Conservation (phyloP, 2,888 invertebrate species). For the Meteorus colon region DNA sequence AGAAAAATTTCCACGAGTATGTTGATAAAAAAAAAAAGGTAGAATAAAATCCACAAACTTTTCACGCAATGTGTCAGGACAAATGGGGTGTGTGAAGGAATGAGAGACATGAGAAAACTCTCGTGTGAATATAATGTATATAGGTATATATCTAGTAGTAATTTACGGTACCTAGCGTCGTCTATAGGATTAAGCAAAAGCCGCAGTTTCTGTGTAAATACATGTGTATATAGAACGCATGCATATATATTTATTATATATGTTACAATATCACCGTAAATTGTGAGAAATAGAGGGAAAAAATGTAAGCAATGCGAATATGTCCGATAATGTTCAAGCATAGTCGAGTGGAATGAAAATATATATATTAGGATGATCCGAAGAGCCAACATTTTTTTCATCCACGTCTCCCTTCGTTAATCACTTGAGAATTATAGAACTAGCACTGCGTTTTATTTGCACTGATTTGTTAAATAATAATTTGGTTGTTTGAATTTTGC, state of each 20-base stretch:
- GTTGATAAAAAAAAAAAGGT: neutral
- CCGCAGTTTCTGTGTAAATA: neutral
- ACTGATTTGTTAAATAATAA: no score
- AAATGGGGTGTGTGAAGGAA: neutral
- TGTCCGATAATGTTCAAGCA: neutral
- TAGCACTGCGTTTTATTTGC: no score
- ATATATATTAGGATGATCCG: neutral
- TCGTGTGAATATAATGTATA: slow-evolving; percentile 3
- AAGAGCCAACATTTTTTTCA: no score
- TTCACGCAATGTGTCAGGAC: slow-evolving; percentile 3
- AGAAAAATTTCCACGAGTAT: neutral
- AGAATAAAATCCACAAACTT: neutral
- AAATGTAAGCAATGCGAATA: neutral
- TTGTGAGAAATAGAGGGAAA: neutral
- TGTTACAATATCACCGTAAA: neutral
- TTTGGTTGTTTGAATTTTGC: no score
- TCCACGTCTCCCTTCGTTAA: neutral
- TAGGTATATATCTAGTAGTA: neutral
- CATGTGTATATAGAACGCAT: neutral
- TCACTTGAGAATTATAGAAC: no score
- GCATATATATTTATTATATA: slow-evolving; percentile 1
- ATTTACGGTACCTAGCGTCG: slow-evolving; percentile 4
- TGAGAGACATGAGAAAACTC: slow-evolving; percentile 8
- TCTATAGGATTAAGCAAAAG: slow-evolving; percentile 13
- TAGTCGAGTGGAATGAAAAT: neutral